Conservation (phyloP, 2,797 vertebrate genomes). For the Synaphobranchus kaupii region DNA sequence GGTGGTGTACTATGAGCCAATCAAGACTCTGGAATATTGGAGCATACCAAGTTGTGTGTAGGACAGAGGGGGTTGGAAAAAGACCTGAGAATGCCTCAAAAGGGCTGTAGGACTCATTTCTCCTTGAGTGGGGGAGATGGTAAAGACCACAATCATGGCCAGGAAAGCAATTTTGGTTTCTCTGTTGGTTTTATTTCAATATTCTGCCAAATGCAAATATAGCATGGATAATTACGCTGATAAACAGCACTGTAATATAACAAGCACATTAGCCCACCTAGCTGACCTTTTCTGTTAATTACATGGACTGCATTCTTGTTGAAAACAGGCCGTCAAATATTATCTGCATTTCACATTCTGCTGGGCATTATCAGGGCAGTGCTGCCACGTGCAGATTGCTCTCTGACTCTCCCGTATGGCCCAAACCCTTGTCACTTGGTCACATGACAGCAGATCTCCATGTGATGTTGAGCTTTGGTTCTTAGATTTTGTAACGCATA, state of each 20-base stretch:
- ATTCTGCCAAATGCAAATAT: conserved; percentile 1
- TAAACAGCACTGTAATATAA: background rate
- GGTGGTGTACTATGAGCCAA: background rate
- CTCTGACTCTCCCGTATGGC: conserved; percentile 20
- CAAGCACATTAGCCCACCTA: background rate
- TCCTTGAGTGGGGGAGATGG: background rate
- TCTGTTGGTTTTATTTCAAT: conserved; percentile 10
- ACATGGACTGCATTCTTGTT: conserved; percentile 12
- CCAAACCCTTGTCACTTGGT: background rate
- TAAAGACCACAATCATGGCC: background rate
- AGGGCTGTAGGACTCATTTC: conserved; percentile 12
- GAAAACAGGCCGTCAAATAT: background rate
- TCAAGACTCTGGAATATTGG: background rate
- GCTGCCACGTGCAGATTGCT: conserved; percentile 9
- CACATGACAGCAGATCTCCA: conserved; percentile 12
- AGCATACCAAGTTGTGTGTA: background rate
- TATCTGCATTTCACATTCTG: conserved; percentile 9
- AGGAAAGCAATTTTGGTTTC: conserved; percentile 31
- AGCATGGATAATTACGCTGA: background rate
- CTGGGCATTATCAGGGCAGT: conserved; percentile 34
- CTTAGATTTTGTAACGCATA: conserved; percentile 30
- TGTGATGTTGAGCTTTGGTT: background rate
- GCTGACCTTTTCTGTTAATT: background rate
- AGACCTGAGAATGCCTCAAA: conserved; percentile 19
- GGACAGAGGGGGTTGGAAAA: background rate